A percentile compares a stretch with the other conserved stretches of the same genome.
Conservation (phyloP, 2,113 vertebrate genomes). For the Pao palembangensis region DNA sequence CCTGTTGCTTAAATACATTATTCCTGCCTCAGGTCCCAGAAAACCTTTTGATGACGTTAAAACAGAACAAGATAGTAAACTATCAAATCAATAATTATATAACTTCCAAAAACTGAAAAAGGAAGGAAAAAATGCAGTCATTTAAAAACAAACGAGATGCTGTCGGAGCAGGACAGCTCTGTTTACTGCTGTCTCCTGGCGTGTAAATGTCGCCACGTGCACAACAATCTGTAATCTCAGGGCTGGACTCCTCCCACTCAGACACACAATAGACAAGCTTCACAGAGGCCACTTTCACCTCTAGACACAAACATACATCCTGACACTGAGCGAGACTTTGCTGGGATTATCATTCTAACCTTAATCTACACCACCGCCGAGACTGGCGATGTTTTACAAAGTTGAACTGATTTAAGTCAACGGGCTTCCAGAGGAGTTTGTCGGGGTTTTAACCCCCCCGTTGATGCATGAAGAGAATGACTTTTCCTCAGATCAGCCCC, state of each 20-base stretch:
- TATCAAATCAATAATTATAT: background rate
- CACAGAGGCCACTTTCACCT: conserved; percentile 34
- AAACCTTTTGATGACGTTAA: background rate
- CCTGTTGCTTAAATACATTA: conserved; percentile 56
- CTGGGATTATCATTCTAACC: conserved; percentile 40
- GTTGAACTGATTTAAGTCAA: too few relatives aligned
- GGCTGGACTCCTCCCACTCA: conserved; percentile 47
- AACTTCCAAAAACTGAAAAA: background rate
- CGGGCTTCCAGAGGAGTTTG: too few relatives aligned
- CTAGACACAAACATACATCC: conserved; percentile 19
- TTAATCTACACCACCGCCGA: background rate
- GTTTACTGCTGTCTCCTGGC: conserved; percentile 15
- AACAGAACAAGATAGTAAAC: background rate
- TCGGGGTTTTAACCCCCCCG: too few relatives aligned
- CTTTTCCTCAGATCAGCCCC: background rate
- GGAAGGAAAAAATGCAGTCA: background rate
- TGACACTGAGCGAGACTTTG: conserved; percentile 10
- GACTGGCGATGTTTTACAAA: too few relatives aligned
- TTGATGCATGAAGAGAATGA: background rate
- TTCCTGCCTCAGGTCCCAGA: background rate
- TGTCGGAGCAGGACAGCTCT: conserved; percentile 1
- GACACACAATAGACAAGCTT: conserved; percentile 40
- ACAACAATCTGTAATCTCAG: conserved; percentile 40
- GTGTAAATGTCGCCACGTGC: conserved; percentile 26
- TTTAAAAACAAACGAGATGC: conserved; percentile 4